Evolutionary conservation across 2,113 vertebrate species (phyloP).

Genomic region (Calidris pygmaea): DNA sequence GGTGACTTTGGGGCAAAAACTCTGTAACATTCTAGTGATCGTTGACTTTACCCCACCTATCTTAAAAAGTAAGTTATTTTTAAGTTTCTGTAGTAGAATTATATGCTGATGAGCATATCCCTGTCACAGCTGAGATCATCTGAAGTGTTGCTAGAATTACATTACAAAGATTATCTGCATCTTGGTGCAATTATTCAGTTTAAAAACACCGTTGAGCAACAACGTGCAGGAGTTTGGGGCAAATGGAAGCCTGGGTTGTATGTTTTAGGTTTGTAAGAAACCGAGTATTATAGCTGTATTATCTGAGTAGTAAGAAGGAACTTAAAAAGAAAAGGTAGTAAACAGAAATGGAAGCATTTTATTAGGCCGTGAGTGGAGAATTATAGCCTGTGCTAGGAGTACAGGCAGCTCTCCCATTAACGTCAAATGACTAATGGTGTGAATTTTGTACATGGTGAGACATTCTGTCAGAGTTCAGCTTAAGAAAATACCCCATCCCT

Average conservation of each 20-base stretch:
- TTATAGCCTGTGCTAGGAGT: not conserved
- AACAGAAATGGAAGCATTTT: not conserved
- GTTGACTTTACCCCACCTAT: not conserved
- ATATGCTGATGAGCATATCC: not conserved
- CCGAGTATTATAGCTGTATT: not conserved
- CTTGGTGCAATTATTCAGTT: not conserved
- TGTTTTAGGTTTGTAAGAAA: not conserved
- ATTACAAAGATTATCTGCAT: not conserved
- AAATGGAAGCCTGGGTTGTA: not conserved
- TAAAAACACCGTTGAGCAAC: not conserved
- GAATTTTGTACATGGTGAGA: not conserved
- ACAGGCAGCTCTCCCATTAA: not conserved
- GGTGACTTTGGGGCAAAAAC: not conserved
- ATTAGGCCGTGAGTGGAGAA: not conserved
- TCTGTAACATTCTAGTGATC: not conserved
- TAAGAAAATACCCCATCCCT: not conserved
- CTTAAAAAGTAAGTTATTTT: not conserved
- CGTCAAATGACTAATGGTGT: not conserved
- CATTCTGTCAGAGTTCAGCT: not conserved
- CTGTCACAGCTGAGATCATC: not conserved
- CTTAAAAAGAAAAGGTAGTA: not conserved
- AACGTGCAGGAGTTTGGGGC: not conserved
- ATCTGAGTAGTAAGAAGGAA: not conserved
- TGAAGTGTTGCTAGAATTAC: not conserved
- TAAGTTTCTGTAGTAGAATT: not conserved